Conservation (phyloP, 1,140 invertebrate species). For the Pectinophora gossypiella region DNA sequence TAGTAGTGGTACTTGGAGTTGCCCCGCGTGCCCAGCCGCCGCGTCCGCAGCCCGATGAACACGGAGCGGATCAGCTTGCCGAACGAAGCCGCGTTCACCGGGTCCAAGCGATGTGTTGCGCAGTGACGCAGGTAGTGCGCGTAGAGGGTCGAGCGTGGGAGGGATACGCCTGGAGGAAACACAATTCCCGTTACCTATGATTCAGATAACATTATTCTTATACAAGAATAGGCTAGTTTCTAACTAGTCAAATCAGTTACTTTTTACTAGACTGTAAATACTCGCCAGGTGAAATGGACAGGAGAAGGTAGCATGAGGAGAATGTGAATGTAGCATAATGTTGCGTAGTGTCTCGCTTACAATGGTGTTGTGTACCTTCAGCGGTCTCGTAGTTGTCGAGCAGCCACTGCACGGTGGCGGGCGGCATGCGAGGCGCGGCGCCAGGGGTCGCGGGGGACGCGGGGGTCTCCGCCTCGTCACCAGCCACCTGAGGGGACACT, state of each 20-base stretch:
- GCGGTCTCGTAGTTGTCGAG: conserved; percentile 98
- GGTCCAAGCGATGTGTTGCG: conserved; percentile 94
- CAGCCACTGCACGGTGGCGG: conserved; percentile 90
- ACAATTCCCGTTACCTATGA: too few relatives aligned
- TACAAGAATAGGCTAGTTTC: too few relatives aligned
- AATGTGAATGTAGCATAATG: too few relatives aligned
- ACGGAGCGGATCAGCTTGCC: conserved; percentile 99
- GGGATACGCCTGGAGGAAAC: conserved; percentile 80
- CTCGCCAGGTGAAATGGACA: too few relatives aligned
- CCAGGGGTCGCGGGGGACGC: conserved; percentile 20
- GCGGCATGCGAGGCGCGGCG: conserved; percentile 50
- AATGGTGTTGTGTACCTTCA: conserved; percentile 79
- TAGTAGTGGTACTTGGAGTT: conserved; percentile 99
- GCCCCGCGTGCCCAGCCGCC: conserved; percentile 96
- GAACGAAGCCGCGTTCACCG: conserved; percentile 99
- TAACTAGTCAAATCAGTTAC: too few relatives aligned
- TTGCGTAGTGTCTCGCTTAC: too few relatives aligned
- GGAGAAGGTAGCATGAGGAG: too few relatives aligned
- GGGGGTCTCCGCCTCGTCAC: conserved; percentile 36
- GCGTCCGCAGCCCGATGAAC: conserved; percentile 95
- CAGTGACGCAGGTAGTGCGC: conserved; percentile 98
- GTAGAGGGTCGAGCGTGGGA: conserved; percentile 97
- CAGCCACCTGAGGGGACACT: conserved; percentile 17
- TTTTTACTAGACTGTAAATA: too few relatives aligned
- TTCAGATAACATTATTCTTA: too few relatives aligned